These are phyloP conservation scores for Porphyrio hochstetteri DNA, from an alignment of 2,113 vertebrate species.

Conservation along the genomic window DNA sequence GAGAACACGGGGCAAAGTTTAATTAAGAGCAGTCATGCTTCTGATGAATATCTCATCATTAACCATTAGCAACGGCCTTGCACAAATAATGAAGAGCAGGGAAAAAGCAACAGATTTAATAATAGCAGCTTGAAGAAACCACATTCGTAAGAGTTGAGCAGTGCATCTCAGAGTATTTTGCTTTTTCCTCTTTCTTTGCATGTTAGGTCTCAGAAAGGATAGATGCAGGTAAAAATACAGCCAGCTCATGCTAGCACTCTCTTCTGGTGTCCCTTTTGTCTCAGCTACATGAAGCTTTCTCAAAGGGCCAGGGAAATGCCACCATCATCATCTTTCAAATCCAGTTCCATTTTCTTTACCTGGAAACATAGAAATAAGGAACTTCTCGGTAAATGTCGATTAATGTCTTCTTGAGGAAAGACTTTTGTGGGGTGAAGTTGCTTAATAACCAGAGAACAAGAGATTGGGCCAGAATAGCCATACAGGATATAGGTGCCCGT, in stretches of 20 bases:
- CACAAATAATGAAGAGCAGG: background rate
- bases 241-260: background rate
- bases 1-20: conserved; percentile 48
- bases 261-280: background rate
- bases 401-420: background rate
- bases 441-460: background rate
- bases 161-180: background rate
- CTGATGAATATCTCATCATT: conserved; percentile 57
- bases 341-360: background rate
- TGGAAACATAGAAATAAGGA: background rate
- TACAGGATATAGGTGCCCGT: background rate
- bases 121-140: background rate
- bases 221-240: background rate
- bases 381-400: background rate
- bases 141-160: background rate
- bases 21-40: conserved; percentile 60
- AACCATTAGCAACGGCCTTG: conserved; percentile 28
- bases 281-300: background rate
- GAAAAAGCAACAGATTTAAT: conserved; percentile 11
- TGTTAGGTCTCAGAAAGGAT: background rate
- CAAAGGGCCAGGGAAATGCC: background rate
- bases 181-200: background rate
- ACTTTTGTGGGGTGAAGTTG: background rate
- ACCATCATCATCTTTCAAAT: background rate
- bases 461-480: background rate